phyloP scores from a whole-genome alignment of 2,797 vertebrate genomes.

The Darevskia nairensis region DNA sequence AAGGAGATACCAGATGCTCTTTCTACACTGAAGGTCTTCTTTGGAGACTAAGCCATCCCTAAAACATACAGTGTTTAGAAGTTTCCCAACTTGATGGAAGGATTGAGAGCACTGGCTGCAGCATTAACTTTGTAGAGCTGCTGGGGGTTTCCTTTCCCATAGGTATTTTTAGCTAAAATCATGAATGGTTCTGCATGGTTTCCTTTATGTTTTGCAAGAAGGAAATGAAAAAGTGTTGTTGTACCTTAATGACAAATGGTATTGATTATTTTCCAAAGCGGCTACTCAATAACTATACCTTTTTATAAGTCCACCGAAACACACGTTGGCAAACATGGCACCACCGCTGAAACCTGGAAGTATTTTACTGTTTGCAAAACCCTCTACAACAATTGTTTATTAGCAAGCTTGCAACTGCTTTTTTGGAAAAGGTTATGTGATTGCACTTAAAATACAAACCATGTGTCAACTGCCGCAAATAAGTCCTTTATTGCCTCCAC shows the following conservation, averaged over 20 bases:
- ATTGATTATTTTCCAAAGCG: slow-evolving; percentile 57
- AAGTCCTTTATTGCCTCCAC: slow-evolving; percentile 4
- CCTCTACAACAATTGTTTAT: slow-evolving; percentile 51
- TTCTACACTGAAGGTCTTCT: neutral
- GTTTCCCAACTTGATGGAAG: slow-evolving; percentile 4
- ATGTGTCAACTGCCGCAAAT: slow-evolving; percentile 57
- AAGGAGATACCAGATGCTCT: neutral
- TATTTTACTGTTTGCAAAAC: slow-evolving; percentile 43
- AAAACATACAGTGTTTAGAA: slow-evolving; percentile 17
- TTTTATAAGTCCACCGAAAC: slow-evolving; percentile 35
- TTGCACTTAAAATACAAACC: slow-evolving; percentile 64
- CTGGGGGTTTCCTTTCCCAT: slow-evolving; percentile 25
- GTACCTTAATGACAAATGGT: slow-evolving; percentile 61
- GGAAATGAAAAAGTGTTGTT: neutral
- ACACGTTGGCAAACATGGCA: slow-evolving; percentile 47
- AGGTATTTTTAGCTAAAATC: slow-evolving; percentile 38
- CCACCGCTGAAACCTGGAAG: slow-evolving; percentile 41
- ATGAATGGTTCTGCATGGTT: slow-evolving; percentile 21
- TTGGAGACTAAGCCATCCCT: neutral
- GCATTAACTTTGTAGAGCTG: slow-evolving; percentile 15
- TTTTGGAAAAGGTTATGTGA: slow-evolving; percentile 29
- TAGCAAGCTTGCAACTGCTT: slow-evolving; percentile 52
- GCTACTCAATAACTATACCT: slow-evolving; percentile 36
- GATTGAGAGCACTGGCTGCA: neutral
- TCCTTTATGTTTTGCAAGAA: slow-evolving; percentile 37